These are phyloP conservation scores for Lagorchestes hirsutus DNA, from an alignment of 2,797 vertebrate species.

Conservation along the genomic window DNA sequence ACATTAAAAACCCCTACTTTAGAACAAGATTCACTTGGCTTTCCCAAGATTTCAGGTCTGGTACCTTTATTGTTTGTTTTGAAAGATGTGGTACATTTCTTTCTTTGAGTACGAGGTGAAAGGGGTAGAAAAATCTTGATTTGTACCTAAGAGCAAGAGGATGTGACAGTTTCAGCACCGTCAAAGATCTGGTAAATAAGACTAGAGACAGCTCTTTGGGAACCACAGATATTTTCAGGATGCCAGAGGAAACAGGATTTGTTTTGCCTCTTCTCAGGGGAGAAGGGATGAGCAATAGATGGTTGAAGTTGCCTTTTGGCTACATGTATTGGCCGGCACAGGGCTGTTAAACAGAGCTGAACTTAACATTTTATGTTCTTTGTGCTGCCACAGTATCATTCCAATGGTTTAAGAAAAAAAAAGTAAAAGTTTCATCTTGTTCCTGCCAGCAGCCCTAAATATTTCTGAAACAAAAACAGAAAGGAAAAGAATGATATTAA, in stretches of 20 bases:
- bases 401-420: slow-evolving; percentile 16
- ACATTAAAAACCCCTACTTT: slow-evolving; percentile 69
- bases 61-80: slow-evolving; percentile 72
- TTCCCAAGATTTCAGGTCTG: slow-evolving; percentile 71
- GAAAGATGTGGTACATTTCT: slow-evolving; percentile 69
- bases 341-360: slow-evolving; percentile 43
- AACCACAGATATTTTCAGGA: background rate
- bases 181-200: slow-evolving; percentile 32
- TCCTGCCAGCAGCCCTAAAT: slow-evolving; percentile 19
- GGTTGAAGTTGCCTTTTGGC: slow-evolving; percentile 13
- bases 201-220: slow-evolving; percentile 15
- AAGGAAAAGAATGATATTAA: background rate
- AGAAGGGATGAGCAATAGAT: slow-evolving; percentile 32
- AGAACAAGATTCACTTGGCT: slow-evolving; percentile 59
- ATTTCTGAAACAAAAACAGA: slow-evolving; percentile 31
- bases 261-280: slow-evolving; percentile 38
- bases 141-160: slow-evolving; percentile 46
- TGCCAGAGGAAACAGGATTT: slow-evolving; percentile 35
- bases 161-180: slow-evolving; percentile 33
- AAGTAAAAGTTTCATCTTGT: slow-evolving; percentile 43
- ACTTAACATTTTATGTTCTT: slow-evolving; percentile 35
- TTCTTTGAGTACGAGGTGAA: slow-evolving; percentile 46
- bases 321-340: slow-evolving; percentile 59
- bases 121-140: slow-evolving; percentile 57
- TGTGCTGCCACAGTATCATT: slow-evolving; percentile 45